Conservation (phyloP, 30 jellyfish, hydroid and myxozoan genomes). For the Turritopsis rubra region DNA sequence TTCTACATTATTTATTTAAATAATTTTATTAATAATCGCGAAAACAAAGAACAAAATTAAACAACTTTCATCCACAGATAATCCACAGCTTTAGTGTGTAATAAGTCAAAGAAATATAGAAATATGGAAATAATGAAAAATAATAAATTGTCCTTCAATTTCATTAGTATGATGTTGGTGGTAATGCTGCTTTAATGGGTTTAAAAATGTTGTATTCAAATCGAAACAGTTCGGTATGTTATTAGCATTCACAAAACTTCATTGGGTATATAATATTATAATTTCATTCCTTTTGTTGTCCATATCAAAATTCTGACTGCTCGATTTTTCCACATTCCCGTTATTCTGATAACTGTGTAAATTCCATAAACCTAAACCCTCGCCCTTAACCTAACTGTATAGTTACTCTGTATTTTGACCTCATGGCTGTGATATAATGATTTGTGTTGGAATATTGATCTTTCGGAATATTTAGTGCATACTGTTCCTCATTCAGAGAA, state of each 20-base stretch:
- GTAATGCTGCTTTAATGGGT: constrained; percentile 87
- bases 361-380: too few species aligned
- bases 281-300: neutral
- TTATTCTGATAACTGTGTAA: neutral
- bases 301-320: neutral
- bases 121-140: too few species aligned
- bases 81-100: too few species aligned
- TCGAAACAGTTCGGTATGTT: constrained; percentile 63
- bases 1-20: too few species aligned
- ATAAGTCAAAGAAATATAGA: neutral
- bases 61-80: too few species aligned
- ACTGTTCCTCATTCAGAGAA: neutral
- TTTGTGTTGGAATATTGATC: too few species aligned
- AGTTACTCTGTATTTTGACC: too few species aligned
- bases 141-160: neutral
- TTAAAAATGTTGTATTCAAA: constrained; percentile 59
- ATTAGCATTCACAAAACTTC: neutral
- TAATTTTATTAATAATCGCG: too few species aligned
- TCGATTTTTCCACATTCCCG: neutral
- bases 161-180: constrained; percentile 73
- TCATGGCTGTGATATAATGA: too few species aligned
- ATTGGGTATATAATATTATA: neutral
- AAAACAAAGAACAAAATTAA: too few species aligned
- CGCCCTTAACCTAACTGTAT: too few species aligned
- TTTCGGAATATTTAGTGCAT: too few species aligned